Conservation (phyloP, 2,888 invertebrate species). For the Suillia variegata region DNA sequence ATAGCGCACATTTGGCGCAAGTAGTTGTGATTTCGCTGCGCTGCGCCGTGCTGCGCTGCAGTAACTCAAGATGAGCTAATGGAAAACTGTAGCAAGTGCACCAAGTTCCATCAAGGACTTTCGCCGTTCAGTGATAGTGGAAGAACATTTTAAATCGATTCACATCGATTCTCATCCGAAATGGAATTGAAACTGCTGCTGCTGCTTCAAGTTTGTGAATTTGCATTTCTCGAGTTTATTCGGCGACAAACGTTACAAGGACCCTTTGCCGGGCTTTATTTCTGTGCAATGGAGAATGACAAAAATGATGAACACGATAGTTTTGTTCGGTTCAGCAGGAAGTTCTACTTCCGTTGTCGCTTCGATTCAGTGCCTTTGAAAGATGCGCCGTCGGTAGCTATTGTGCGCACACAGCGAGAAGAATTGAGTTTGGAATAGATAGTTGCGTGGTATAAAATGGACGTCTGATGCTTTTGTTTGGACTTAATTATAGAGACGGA, state of each 20-base stretch:
- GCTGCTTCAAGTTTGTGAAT: background rate
- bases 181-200: slow-evolving; percentile 5
- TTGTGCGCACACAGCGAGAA: background rate
- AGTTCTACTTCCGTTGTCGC: slow-evolving; percentile 10
- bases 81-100: too few relatives aligned
- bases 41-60: too few relatives aligned
- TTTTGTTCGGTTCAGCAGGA: background rate
- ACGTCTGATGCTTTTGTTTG: too few relatives aligned
- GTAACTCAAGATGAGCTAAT: too few relatives aligned
- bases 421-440: too few relatives aligned
- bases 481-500: too few relatives aligned
- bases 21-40: too few relatives aligned
- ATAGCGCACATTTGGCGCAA: too few relatives aligned
- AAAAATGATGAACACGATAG: slow-evolving; percentile 31
- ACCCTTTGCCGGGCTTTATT: slow-evolving; percentile 14
- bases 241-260: background rate
- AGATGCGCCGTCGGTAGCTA: background rate
- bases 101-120: too few relatives aligned
- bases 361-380: slow-evolving; percentile 10
- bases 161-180: slow-evolving; percentile 1
- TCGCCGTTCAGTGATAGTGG: background rate
- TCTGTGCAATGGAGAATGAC: slow-evolving; percentile 28
- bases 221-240: background rate
- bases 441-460: too few relatives aligned
- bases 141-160: background rate